Evolutionary conservation across 2,797 vertebrate genomes (phyloP).

Genomic region (Darevskia nairensis): DNA sequence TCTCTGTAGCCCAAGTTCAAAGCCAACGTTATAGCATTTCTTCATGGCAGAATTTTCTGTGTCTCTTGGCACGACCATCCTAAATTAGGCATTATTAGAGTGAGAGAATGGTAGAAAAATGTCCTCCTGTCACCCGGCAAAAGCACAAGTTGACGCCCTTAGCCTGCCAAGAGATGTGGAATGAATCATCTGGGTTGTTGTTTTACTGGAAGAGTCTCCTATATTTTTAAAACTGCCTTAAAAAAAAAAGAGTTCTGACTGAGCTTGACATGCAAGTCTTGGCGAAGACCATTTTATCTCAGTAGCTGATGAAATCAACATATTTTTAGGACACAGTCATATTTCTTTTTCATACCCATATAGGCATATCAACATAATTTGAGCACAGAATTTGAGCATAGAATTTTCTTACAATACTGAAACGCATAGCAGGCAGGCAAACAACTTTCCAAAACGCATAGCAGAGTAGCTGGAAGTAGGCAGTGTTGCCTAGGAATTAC

Average conservation of each 20-base stretch:
- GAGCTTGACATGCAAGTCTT: not conserved
- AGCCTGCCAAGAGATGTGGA: not conserved
- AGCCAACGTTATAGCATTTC: not conserved
- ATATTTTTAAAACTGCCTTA: not conserved
- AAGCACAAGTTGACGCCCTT: not conserved
- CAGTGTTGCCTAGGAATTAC: no score
- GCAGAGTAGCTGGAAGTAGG: no score
- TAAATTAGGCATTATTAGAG: not conserved
- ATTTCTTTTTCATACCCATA: not conserved
- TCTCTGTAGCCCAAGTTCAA: not conserved
- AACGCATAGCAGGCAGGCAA: not conserved
- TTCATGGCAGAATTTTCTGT: not conserved
- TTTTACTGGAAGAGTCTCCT: not conserved
- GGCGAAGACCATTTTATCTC: slow-evolving; percentile 20
- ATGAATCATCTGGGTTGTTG: not conserved
- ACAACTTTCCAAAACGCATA: not conserved
- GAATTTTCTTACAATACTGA: not conserved
- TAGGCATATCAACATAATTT: not conserved
- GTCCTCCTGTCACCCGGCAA: not conserved
- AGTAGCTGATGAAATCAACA: not conserved
- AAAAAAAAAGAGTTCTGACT: not conserved
- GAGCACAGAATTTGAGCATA: not conserved
- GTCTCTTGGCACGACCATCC: not conserved
- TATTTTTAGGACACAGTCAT: not conserved
- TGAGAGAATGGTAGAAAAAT: not conserved